A percentile compares a stretch with the other conserved stretches of the same genome.
Conservation (phyloP, 1,140 invertebrate genomes). For the Microplitis demolitor region DNA sequence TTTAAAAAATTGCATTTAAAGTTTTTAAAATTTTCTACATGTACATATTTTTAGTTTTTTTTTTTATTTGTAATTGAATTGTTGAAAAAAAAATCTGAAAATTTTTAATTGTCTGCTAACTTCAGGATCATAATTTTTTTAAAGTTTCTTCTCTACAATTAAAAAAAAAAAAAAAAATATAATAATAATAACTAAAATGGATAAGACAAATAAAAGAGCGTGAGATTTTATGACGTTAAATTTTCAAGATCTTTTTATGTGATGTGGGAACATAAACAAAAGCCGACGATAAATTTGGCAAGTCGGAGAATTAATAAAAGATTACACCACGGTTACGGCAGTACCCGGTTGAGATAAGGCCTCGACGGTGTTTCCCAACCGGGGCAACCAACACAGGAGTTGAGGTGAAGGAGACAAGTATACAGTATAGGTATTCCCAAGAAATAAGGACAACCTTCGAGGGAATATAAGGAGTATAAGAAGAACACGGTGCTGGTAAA, state of each 20-base stretch:
- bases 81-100: too few species aligned
- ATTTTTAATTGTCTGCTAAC: too few species aligned
- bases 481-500: conserved; percentile 50
- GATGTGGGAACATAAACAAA: conserved; percentile 54
- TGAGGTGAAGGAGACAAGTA: too few species aligned
- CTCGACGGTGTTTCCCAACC: conserved; percentile 32
- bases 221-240: neutral
- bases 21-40: too few species aligned
- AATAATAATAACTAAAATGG: neutral
- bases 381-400: neutral
- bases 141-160: too few species aligned
- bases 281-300: conserved; percentile 61
- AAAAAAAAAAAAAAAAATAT: too few species aligned
- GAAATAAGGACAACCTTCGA: conserved; percentile 3
- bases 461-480: neutral
- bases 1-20: too few species aligned
- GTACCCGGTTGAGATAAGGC: conserved; percentile 55
- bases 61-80: too few species aligned
- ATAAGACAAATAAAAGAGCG: neutral
- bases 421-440: neutral
- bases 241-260: conserved; percentile 3
- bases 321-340: conserved; percentile 59
- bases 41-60: too few species aligned
- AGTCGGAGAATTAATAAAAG: conserved; percentile 64
- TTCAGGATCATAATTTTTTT: too few species aligned